These are phyloP conservation scores for Varanus komodoensis DNA, from an alignment of 2,113 vertebrate species.

Conservation along the genomic window DNA sequence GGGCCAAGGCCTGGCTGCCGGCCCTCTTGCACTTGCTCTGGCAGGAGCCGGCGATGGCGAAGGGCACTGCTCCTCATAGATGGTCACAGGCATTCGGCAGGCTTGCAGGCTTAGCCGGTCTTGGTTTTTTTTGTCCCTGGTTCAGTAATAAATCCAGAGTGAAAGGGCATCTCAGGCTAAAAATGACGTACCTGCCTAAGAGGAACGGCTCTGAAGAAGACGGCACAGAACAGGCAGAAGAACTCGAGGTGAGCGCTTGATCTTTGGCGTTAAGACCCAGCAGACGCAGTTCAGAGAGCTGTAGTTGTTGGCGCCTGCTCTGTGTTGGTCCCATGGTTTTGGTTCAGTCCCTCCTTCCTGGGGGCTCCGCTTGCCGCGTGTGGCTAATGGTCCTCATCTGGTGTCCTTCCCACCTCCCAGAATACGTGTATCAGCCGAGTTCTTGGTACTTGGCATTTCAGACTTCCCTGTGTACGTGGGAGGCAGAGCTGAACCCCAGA, in stretches of 20 bases:
- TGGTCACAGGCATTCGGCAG: background rate
- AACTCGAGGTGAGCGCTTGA: conserved; percentile 85
- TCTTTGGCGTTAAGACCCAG: background rate
- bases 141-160: conserved; percentile 94
- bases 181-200: conserved; percentile 98
- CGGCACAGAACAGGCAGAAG: conserved; percentile 85
- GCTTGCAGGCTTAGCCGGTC: background rate
- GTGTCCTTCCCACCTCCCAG: background rate
- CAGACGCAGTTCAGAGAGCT: background rate
- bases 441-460: background rate
- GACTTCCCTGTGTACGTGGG: background rate
- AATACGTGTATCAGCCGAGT: background rate
- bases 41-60: background rate
- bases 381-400: background rate
- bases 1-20: background rate
- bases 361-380: background rate
- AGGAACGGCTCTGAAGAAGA: conserved; percentile 87
- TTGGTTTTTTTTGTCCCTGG: conserved; percentile 52
- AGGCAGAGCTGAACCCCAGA: background rate
- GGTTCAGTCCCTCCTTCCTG: background rate
- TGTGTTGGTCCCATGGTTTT: background rate
- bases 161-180: conserved; percentile 95
- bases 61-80: background rate
- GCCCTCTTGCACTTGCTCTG: background rate
- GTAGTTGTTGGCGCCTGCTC: background rate